Evolutionary conservation across 2,797 vertebrate species (phyloP).

Genomic region (Phoebastria nigripes): DNA sequence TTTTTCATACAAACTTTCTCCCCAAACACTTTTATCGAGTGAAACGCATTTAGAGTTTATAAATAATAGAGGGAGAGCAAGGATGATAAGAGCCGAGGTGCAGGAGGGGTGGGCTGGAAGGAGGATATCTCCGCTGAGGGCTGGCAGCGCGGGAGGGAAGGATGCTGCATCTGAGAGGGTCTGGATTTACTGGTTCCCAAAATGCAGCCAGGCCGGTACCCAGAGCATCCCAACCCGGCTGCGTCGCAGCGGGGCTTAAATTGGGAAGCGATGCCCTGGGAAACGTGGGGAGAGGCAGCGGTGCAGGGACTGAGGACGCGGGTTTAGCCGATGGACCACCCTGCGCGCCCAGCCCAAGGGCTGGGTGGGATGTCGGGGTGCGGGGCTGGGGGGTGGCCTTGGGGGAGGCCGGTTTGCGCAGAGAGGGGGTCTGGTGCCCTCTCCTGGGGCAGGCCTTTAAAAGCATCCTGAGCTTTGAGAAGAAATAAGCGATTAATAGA

Average conservation of each 20-base stretch:
- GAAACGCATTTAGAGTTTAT: slow-evolving; percentile 19
- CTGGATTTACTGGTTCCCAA: neutral
- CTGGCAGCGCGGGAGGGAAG: neutral
- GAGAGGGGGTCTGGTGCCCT: slow-evolving; percentile 62
- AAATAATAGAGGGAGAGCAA: slow-evolving; percentile 11
- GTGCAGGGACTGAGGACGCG: accelerated
- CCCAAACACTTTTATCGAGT: neutral
- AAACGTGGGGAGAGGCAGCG: accelerated
- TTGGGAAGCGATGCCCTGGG: accelerated
- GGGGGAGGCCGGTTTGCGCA: neutral
- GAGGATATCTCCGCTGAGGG: neutral
- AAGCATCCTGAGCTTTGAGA: slow-evolving; percentile 32
- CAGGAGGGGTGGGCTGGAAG: neutral
- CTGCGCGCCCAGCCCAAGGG: accelerated
- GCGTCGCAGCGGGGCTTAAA: accelerated
- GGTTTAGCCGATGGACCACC: accelerated
- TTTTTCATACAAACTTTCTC: slow-evolving; percentile 30
- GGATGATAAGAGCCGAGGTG: neutral
- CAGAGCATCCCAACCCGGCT: accelerated
- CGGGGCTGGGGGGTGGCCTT: neutral
- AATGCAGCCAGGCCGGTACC: neutral
- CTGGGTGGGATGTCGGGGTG: neutral
- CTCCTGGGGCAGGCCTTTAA: slow-evolving; percentile 62
- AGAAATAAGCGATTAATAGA: neutral
- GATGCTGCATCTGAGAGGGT: neutral